Conservation (phyloP, 2,888 invertebrate species). For the Leptopilina syphax region DNA sequence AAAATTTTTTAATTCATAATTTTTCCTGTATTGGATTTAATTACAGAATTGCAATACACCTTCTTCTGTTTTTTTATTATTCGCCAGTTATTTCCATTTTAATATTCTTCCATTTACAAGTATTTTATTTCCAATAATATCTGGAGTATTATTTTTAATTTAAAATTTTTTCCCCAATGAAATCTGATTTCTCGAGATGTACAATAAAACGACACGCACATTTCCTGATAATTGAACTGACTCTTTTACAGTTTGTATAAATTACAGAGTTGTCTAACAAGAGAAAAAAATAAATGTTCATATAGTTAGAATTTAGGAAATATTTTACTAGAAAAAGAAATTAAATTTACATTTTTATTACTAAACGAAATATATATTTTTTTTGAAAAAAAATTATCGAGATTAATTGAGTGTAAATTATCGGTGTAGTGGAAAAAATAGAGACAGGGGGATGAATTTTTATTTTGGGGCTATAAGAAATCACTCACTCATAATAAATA, state of each 20-base stretch:
- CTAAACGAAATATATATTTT: background rate
- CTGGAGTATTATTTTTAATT: background rate
- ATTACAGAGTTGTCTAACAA: background rate
- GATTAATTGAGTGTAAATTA: background rate
- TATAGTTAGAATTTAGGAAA: constrained; percentile 3
- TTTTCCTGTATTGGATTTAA: no score
- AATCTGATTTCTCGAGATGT: background rate
- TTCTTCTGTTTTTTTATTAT: no score
- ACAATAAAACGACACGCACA: constrained; percentile 31
- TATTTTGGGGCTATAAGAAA: constrained; percentile 24
- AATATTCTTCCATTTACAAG: background rate
- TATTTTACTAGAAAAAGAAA: background rate
- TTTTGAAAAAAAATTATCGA: background rate
- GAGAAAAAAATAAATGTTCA: background rate
- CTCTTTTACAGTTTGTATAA: constrained; percentile 2
- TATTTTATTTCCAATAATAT: background rate
- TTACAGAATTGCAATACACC: no score
- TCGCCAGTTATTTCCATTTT: background rate
- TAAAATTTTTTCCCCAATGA: background rate
- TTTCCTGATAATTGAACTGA: constrained; percentile 18
- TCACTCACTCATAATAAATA: background rate
- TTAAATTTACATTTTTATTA: background rate
- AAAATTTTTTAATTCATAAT: no score
- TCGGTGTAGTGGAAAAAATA: background rate
- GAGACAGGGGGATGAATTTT: constrained; percentile 13